These are phyloP conservation scores for Prosapia bicincta DNA, from an alignment of 2,888 invertebrate genomes.

Conservation along the genomic window DNA sequence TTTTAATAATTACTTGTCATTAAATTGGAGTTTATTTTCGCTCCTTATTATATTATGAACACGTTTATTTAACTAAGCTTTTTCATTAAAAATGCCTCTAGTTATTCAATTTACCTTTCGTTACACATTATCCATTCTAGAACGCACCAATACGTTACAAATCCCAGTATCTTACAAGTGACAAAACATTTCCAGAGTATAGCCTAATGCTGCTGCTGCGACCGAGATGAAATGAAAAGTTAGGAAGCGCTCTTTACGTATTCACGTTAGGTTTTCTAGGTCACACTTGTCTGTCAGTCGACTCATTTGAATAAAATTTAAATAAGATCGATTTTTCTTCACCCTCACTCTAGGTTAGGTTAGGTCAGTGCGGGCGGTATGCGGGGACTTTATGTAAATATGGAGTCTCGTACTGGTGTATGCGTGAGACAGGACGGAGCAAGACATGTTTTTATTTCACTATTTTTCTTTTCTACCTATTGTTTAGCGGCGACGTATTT, in stretches of 20 bases:
- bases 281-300: slow-evolving; percentile 37
- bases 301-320: slow-evolving; percentile 41
- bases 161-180: too few species aligned
- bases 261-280: slow-evolving; percentile 39
- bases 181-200: too few species aligned
- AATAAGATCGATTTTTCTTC: slow-evolving; percentile 39
- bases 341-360: slow-evolving; percentile 25
- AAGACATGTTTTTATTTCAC: neutral
- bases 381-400: neutral
- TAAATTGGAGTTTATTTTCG: too few species aligned
- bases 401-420: neutral
- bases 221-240: slow-evolving; percentile 39
- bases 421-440: neutral
- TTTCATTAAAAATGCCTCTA: too few species aligned
- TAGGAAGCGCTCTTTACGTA: slow-evolving; percentile 39
- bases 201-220: too few species aligned
- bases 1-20: too few species aligned
- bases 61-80: too few species aligned
- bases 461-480: neutral
- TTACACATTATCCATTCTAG: too few species aligned
- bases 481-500: neutral
- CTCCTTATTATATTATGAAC: too few species aligned
- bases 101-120: too few species aligned
- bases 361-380: slow-evolving; percentile 12
- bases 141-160: too few species aligned